Percentiles rank a stretch among this genome's conserved stretches.
Conservation (phyloP, 1,140 invertebrate genomes). For the Temnothorax curvispinosus region DNA sequence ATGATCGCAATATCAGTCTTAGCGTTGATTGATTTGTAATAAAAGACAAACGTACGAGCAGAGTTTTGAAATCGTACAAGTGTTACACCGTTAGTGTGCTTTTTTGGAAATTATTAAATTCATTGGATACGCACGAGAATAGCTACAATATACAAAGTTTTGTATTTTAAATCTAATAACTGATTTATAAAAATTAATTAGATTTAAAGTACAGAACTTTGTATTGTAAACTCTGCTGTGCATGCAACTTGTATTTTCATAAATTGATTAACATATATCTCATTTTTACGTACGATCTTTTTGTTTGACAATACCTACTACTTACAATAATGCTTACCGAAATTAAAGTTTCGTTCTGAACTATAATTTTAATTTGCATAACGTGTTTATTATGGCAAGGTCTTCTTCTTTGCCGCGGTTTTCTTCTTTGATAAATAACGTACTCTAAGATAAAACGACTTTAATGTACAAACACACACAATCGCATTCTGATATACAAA, state of each 20-base stretch:
- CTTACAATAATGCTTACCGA: neutral
- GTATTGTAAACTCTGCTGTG: neutral
- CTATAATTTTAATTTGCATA: neutral
- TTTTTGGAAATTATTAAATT: neutral
- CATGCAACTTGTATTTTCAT: neutral
- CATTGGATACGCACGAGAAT: neutral
- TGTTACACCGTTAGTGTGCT: neutral
- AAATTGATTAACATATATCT: neutral
- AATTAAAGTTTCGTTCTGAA: neutral
- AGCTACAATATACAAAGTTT: no score
- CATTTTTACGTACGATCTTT: neutral
- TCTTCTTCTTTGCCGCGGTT: neutral
- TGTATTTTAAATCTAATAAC: no score
- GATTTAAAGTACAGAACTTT: neutral
- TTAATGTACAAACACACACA: neutral
- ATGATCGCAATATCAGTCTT: neutral
- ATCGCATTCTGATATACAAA: neutral
- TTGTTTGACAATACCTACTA: neutral
- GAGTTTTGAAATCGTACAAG: neutral
- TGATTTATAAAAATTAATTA: neutral
- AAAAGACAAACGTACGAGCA: neutral
- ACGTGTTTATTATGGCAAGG: neutral
- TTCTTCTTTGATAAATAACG: neutral
- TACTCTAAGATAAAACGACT: neutral
- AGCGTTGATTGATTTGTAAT: neutral